Evolutionary conservation across 53 echinoderm and acorn worm genomes (phyloP).

Genomic region (Henricia sp.): DNA sequence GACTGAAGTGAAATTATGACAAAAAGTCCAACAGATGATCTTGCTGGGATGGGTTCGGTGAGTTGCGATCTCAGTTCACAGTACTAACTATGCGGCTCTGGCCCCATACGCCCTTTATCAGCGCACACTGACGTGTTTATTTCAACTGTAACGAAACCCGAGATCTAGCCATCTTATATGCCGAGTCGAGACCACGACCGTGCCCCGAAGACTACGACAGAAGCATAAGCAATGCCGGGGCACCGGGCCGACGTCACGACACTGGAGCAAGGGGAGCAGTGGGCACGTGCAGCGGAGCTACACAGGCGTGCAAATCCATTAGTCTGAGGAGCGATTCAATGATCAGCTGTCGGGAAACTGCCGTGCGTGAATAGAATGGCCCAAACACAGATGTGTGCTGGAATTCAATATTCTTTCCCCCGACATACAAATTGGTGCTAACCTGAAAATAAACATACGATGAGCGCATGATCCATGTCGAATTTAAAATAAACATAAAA

Average conservation of each 20-base stretch:
- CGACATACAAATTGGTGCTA: no score
- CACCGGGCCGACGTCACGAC: conserved; percentile 3
- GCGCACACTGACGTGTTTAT: conserved; percentile 6
- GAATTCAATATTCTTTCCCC: no score
- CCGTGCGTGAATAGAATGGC: no score
- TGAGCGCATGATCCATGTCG: no score
- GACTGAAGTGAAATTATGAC: background rate
- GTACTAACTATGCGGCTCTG: conserved; percentile 1
- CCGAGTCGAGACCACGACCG: background rate
- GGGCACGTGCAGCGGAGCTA: conserved; percentile 21
- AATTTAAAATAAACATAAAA: no score
- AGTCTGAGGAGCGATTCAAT: conserved; percentile 10
- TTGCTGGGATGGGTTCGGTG: background rate
- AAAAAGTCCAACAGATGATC: background rate
- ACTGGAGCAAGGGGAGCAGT: background rate
- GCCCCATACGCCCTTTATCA: background rate
- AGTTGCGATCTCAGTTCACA: background rate
- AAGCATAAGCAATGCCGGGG: background rate
- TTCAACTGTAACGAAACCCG: conserved; percentile 36
- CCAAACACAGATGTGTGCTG: no score
- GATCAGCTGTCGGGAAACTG: conserved; percentile 7
- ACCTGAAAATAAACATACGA: no score
- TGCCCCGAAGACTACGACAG: conserved; percentile 1
- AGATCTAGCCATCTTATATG: conserved; percentile 40
- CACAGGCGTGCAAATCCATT: conserved; percentile 48